phyloP scores from a whole-genome alignment of 2,797 vertebrate genomes.

The Clarias pachynema region DNA sequence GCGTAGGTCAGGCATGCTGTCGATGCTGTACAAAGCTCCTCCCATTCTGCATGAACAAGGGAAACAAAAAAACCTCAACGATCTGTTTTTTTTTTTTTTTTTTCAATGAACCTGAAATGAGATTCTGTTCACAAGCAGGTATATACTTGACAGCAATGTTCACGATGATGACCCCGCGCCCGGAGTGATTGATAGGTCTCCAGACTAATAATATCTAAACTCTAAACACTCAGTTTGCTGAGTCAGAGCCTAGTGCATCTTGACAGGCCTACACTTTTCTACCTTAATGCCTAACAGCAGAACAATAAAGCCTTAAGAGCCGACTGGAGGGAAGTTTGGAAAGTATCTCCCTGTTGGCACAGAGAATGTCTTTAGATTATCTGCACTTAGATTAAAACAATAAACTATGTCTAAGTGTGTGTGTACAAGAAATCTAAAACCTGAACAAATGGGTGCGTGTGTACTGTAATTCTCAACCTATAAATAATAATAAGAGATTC shows the following conservation, averaged over 20 bases:
- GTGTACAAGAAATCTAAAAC: neutral
- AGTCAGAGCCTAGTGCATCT: neutral
- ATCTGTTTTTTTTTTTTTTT: too few species aligned
- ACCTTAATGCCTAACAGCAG: neutral
- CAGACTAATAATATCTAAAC: neutral
- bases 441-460: neutral
- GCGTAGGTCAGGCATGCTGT: conserved; percentile 98
- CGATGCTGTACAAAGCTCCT: conserved; percentile 95
- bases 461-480: neutral
- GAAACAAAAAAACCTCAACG: neutral
- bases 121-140: neutral
- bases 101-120: neutral
- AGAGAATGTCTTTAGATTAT: neutral
- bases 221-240: neutral
- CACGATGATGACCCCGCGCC: neutral
- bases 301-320: conserved; percentile 5
- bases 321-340: neutral
- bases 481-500: conserved; percentile 1
- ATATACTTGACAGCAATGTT: neutral
- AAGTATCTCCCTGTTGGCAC: conserved; percentile 1
- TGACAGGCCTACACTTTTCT: neutral
- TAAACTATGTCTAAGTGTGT: conserved; percentile 7
- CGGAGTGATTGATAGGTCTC: neutral
- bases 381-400: conserved; percentile 23
- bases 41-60: conserved; percentile 71